These are phyloP conservation scores for Eupelmus urozonus DNA, from an alignment of 2,888 invertebrate genomes.

Conservation along the genomic window DNA sequence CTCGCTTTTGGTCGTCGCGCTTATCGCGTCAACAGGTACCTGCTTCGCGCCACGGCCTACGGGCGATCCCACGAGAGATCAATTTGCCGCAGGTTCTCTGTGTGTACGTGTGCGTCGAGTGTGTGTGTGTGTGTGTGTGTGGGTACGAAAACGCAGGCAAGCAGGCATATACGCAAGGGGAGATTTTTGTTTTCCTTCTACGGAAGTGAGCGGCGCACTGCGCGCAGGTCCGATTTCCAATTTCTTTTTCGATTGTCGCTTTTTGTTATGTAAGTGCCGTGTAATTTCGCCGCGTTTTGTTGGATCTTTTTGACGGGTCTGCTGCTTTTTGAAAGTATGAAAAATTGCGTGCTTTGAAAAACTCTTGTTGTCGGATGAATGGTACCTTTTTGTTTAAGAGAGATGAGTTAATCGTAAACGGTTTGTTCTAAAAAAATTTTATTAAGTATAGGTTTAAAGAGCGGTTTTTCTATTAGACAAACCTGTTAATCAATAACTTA, in stretches of 20 bases:
- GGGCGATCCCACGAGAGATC: neutral
- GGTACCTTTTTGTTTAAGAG: too few relatives aligned
- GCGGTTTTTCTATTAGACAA: too few relatives aligned
- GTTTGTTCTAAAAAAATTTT: too few relatives aligned
- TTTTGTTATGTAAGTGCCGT: neutral
- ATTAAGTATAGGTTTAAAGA: too few relatives aligned
- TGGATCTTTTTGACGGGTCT: neutral
- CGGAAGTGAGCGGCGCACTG: neutral
- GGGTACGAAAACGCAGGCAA: neutral
- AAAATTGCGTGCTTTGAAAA: too few relatives aligned
- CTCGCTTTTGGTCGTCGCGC: too few relatives aligned
- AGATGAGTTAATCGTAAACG: too few relatives aligned
- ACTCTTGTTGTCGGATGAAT: too few relatives aligned
- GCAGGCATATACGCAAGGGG: neutral
- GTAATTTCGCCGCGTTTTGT: neutral
- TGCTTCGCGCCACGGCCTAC: neutral
- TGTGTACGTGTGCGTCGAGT: neutral
- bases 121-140: neutral
- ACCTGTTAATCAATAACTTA: too few relatives aligned
- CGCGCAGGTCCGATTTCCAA: neutral
- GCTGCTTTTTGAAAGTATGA: neutral
- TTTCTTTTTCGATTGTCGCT: neutral
- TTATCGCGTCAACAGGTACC: constrained; percentile 26
- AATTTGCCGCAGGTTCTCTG: neutral
- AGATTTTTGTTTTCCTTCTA: constrained; percentile 13